Evolutionary conservation across 1,140 invertebrate genomes (phyloP).

Genomic region (Trachymyrmex septentrionalis): DNA sequence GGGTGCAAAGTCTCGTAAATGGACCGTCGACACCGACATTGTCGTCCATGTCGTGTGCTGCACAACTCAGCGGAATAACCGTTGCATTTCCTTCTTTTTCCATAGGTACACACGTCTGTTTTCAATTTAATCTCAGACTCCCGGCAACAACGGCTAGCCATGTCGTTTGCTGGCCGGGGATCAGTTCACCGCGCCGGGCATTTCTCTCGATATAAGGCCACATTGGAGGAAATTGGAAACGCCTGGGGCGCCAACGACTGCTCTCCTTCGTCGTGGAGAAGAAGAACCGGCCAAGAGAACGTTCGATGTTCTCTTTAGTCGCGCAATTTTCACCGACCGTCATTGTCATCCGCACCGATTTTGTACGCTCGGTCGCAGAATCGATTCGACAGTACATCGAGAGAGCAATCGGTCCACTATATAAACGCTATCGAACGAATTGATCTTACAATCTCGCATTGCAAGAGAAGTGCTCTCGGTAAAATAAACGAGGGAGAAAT

Average conservation of each 20-base stretch:
- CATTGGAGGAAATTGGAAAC: conserved; percentile 54
- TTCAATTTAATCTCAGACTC: conserved; percentile 60
- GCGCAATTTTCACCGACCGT: conserved; percentile 20
- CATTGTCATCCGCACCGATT: conserved; percentile 19
- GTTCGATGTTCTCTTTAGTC: conserved; percentile 13
- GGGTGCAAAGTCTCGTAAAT: conserved; percentile 41
- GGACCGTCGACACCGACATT: not conserved
- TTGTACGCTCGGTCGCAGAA: not conserved
- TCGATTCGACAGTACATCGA: conserved; percentile 25
- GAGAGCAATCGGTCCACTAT: not conserved
- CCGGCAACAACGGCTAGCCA: conserved; percentile 19
- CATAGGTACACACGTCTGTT: conserved; percentile 38
- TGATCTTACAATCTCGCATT: conserved; percentile 30
- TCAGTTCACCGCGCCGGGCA: conserved; percentile 11
- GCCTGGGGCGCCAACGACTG: conserved; percentile 12
- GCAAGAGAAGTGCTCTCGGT: not conserved
- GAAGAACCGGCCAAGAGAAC: not conserved
- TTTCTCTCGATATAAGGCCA: conserved; percentile 44
- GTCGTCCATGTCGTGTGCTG: not conserved
- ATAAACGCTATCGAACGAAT: conserved; percentile 25
- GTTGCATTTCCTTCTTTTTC: conserved; percentile 37
- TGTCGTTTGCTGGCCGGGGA: conserved; percentile 25
- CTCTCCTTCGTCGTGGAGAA: not conserved
- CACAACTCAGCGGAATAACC: conserved; percentile 17
- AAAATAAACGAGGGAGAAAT: not conserved